A percentile compares a stretch with the other conserved stretches of the same genome.
Evolutionary conservation across 2,113 vertebrate genomes (phyloP).

Genomic region (Tyto alba): DNA sequence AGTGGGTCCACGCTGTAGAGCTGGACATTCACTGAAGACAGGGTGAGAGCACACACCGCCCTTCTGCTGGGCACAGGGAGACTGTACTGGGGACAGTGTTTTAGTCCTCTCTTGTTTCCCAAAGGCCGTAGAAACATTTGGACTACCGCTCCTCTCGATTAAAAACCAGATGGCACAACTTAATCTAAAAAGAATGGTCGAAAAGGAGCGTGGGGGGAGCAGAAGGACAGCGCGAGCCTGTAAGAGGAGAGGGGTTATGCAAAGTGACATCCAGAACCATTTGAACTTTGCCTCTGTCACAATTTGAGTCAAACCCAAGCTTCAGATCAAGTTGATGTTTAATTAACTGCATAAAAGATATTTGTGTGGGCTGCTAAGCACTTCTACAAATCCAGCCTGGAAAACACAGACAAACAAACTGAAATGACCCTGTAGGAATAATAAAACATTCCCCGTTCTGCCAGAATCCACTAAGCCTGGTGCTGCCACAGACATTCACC

Average conservation of each 20-base stretch:
- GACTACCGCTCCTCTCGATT: neutral
- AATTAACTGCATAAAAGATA: conserved; percentile 19
- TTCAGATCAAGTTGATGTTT: conserved; percentile 35
- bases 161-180: neutral
- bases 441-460: neutral
- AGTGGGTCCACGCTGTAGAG: neutral
- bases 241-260: neutral
- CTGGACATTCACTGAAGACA: neutral
- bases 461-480: neutral
- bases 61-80: neutral
- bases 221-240: neutral
- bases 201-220: neutral
- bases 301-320: conserved; percentile 32
- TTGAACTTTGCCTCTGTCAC: conserved; percentile 45
- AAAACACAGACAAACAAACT: conserved; percentile 24
- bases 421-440: neutral
- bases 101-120: neutral
- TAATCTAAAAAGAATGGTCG: neutral
- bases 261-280: conserved; percentile 5
- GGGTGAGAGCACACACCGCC: neutral
- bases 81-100: rapidly evolving
- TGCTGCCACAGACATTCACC: neutral
- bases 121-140: neutral
- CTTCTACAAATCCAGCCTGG: neutral
- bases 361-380: neutral